These are phyloP conservation scores for Papilio polyxenes DNA, from an alignment of 1,140 invertebrate genomes.

Conservation along the genomic window DNA sequence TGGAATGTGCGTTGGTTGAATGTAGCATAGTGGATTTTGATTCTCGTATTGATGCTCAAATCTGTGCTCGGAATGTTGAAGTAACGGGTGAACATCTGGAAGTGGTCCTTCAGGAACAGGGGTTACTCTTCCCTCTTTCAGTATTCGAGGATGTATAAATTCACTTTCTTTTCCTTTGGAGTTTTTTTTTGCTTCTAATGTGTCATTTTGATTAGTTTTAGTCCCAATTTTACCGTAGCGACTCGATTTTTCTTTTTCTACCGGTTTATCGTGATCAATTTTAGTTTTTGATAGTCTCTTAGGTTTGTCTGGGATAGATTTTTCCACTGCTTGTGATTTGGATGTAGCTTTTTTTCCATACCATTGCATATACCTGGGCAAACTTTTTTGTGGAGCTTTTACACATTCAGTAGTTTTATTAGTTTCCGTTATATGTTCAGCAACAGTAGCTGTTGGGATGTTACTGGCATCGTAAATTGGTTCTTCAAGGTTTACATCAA, in stretches of 20 bases:
- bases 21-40: slow-evolving; percentile 82
- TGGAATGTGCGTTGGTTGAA: slow-evolving; percentile 84
- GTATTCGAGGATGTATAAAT: slow-evolving; percentile 72
- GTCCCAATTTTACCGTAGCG: slow-evolving; percentile 73
- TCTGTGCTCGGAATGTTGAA: slow-evolving; percentile 89
- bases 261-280: slow-evolving; percentile 67
- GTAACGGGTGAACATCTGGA: slow-evolving; percentile 83
- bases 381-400: slow-evolving; percentile 75
- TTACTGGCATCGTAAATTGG: slow-evolving; percentile 45
- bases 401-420: slow-evolving; percentile 52
- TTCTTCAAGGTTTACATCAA: slow-evolving; percentile 32
- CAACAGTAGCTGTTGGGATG: slow-evolving; percentile 53
- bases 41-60: slow-evolving; percentile 84
- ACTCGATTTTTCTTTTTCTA: slow-evolving; percentile 55
- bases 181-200: slow-evolving; percentile 78
- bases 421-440: slow-evolving; percentile 52
- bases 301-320: slow-evolving; percentile 74
- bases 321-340: slow-evolving; percentile 65
- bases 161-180: slow-evolving; percentile 78
- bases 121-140: slow-evolving; percentile 77
- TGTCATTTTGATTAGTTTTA: slow-evolving; percentile 71
- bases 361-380: slow-evolving; percentile 86
- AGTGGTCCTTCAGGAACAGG: slow-evolving; percentile 76
- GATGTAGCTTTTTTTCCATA: slow-evolving; percentile 79
- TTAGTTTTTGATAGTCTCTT: slow-evolving; percentile 77